Evolutionary conservation across 2,113 vertebrate genomes (phyloP), one percentile per base, ranked within the genome.

Genomic region (Pimephales promelas): DNA sequence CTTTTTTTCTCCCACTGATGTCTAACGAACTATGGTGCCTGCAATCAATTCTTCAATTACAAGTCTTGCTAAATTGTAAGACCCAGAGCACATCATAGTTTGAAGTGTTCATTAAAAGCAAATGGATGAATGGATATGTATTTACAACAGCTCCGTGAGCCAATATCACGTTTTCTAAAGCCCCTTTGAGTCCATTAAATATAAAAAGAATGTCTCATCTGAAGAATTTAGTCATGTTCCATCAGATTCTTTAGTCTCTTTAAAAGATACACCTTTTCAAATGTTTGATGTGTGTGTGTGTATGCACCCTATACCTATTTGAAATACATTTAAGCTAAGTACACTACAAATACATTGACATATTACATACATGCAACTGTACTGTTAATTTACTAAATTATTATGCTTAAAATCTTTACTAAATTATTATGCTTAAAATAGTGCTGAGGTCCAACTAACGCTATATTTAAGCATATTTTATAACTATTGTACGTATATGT

Each of bases 31-130:
- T 57, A 61, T 45, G 40, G 72, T 40, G 14, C 68, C 49, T 56
- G 7, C n/a, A 34, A 86, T 82, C 66, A 20, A 26, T 82, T 82
- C 40, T 62, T 83, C 40, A 64, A 22, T 85, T 85, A 76, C 26
- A 82, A 36, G 18, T 47, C 26, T 62, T 5, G 70, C 10, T 62
- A 57, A 28, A 40, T 49, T 77, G 24, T 26, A 47, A 43, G 43
- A 22, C 40, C 4, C 31, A 22, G 79, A 82, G 20, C 75, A 28
- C 45, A 78, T 83, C 64, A 54, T 34, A 64, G 61, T 78, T 31
- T 62, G 57, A 45, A 64, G 22, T 59, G 74, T 72, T 78, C 61
- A 7, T 59, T 74, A 79, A 62, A 59, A 75, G 57, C 66, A 68
- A 80, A 83, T 47, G n/a, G 47, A 61, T 64, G 74, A 61, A 59